phyloP scores from a whole-genome alignment of 2,888 invertebrate genomes.

The Digitonthophagus gazella region DNA sequence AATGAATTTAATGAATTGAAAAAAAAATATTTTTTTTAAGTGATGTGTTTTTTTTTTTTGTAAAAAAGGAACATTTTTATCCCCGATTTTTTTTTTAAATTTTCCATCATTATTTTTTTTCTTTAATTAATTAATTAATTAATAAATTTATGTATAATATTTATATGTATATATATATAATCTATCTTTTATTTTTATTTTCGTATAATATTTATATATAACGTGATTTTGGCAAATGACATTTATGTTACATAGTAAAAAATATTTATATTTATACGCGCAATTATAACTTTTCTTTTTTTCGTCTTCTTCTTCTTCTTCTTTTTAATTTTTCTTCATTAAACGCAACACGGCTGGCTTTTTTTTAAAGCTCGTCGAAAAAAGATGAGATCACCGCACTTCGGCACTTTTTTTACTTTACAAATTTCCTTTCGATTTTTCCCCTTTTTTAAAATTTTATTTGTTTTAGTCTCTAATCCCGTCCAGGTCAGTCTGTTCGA shows the following conservation, averaged over 20 bases:
- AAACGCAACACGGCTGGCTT: conserved; percentile 41
- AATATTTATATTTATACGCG: conserved; percentile 28
- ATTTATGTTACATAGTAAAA: conserved; percentile 54
- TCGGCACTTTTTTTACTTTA: conserved; percentile 28
- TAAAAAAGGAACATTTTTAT: too few species aligned
- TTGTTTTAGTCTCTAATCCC: too few species aligned
- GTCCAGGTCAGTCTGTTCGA: too few species aligned
- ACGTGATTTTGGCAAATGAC: conserved; percentile 54
- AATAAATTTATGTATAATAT: conserved; percentile 40
- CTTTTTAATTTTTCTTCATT: neutral
- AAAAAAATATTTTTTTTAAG: too few species aligned
- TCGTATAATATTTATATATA: conserved; percentile 32
- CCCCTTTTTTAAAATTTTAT: too few species aligned
- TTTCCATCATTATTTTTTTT: conserved; percentile 18
- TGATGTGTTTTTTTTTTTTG: too few species aligned
- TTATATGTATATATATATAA: conserved; percentile 37
- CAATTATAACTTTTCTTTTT: conserved; percentile 2
- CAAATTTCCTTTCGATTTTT: too few species aligned
- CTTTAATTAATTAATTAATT: too few species aligned
- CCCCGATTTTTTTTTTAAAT: too few species aligned
- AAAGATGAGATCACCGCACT: conserved; percentile 47
- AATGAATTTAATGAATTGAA: too few species aligned
- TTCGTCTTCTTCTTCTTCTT: neutral
- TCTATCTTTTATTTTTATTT: conserved; percentile 33
- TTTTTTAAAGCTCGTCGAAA: conserved; percentile 22